Percentiles rank a stretch among this genome's conserved stretches.
phyloP scores from a whole-genome alignment of 2,797 vertebrate genomes.

The Kryptopterus vitreolus region DNA sequence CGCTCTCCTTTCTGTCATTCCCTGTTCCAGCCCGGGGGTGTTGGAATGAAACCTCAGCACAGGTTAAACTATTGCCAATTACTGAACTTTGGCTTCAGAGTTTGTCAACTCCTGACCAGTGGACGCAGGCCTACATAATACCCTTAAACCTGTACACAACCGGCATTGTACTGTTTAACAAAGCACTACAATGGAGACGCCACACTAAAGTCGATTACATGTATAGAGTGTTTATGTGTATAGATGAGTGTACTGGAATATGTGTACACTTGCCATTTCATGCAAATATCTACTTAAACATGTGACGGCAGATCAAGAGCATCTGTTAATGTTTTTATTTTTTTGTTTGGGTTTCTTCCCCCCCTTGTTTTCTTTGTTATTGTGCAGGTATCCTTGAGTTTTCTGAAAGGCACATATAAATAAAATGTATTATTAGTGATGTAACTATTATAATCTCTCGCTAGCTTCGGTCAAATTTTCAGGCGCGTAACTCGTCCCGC shows the following conservation, averaged over 20 bases:
- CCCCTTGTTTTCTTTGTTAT: no score
- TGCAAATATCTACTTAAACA: background rate
- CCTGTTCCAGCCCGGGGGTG: background rate
- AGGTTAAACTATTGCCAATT: slow-evolving; percentile 10
- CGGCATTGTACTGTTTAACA: no score
- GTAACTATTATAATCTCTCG: no score
- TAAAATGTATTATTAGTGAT: no score
- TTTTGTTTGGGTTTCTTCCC: no score
- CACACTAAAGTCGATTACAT: background rate
- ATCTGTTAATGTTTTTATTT: background rate
- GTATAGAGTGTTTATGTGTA: background rate
- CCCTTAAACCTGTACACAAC: background rate
- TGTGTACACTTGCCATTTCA: background rate
- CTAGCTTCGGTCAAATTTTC: no score
- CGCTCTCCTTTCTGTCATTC: slow-evolving; percentile 21
- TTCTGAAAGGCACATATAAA: no score
- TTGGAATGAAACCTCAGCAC: background rate
- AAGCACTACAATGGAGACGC: background rate
- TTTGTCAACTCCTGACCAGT: background rate
- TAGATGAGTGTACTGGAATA: no score
- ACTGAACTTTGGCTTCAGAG: background rate
- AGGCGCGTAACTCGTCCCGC: no score
- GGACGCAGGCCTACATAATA: background rate
- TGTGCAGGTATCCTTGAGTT: no score
- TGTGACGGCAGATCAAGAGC: background rate